Evolutionary conservation across 2,888 invertebrate genomes (phyloP), one percentile per base, ranked within the genome.

Genomic region (Lycocerus yunnanus): DNA sequence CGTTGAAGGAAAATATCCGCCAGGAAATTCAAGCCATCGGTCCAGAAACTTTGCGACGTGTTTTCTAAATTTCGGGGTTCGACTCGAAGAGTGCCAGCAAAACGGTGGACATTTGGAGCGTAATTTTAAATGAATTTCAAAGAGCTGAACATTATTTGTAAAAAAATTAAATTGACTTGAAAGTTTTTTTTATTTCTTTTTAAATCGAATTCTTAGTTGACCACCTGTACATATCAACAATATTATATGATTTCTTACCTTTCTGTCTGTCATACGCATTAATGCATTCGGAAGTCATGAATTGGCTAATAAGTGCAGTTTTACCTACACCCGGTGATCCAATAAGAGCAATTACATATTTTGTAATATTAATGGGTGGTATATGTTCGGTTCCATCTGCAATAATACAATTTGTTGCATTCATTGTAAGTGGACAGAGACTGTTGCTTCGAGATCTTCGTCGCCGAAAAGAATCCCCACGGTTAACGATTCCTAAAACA

Each of bases 231-330:
- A n/a, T n/a, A n/a, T n/a, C n/a, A n/a, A n/a, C 15, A 61, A 3
- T 8, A 65, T 11, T 8, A 65, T 66, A 69, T 67, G 11, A 20
- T 14, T 20, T 78, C 88, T 87, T 84, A 93, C 95, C 95, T 89
- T 93, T 91, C 80, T 93, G 95, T 83, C 95, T 91, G 83, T 97
- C 97, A 86, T 97, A 97, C 24, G 97, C 96, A 85, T 97, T 97
- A 84, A 97, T 96, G 86, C 96, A 96, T 85, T 97, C 97, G 81
- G 96, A 96, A 74, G 97, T 97, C 90, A 95, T 95, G 84, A 97
- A 95, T 88, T 96, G 96, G 83, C 93, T 93, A 85, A 95, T 91
- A 9, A 96, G 90, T 0, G 96, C 94, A 0, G 94, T 93, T 87
- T 97, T 96, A 69, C 96, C 96, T 58, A 95, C 95, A 0, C 94